phyloP scores from a whole-genome alignment of 1,140 invertebrate species.

The Drosophila setifemur region DNA sequence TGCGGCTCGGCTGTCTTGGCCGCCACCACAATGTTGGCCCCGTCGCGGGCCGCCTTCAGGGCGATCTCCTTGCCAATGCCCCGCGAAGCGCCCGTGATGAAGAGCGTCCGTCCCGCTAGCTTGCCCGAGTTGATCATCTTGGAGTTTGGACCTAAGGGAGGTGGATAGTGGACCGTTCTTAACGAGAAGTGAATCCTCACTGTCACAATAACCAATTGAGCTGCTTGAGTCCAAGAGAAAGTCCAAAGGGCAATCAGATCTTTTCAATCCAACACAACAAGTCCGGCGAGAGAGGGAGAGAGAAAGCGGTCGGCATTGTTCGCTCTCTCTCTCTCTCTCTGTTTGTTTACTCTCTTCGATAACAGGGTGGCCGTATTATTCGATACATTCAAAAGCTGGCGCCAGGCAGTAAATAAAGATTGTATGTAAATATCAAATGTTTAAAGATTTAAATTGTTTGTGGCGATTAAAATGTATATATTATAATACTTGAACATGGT shows the following conservation, averaged over 20 bases:
- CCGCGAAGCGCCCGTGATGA: conserved; percentile 97
- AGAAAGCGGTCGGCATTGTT: not conserved
- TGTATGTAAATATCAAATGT: too few relatives aligned
- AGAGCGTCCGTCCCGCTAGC: conserved; percentile 94
- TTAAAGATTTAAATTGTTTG: too few relatives aligned
- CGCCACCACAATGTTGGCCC: conserved; percentile 96
- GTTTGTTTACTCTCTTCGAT: too few relatives aligned
- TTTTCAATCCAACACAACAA: conserved; percentile 32
- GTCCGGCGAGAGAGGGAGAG: conserved; percentile 15
- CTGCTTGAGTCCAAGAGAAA: conserved; percentile 48
- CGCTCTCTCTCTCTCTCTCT: not conserved
- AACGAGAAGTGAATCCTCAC: conserved; percentile 10
- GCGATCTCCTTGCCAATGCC: conserved; percentile 99
- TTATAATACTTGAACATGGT: too few relatives aligned
- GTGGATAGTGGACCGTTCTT: conserved; percentile 27
- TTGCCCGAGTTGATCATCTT: conserved; percentile 86
- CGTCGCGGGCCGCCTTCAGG: conserved; percentile 95
- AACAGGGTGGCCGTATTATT: too few relatives aligned
- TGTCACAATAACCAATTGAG: conserved; percentile 18
- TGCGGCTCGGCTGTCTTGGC: conserved; percentile 98
- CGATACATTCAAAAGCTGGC: too few relatives aligned
- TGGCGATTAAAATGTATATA: too few relatives aligned
- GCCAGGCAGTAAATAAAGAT: too few relatives aligned
- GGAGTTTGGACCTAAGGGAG: conserved; percentile 12
- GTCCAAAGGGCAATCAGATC: conserved; percentile 74